Percentiles rank a stretch among this genome's conserved stretches.
phyloP scores from a whole-genome alignment of 2,888 invertebrate species.

The Dasypogon diadema region DNA sequence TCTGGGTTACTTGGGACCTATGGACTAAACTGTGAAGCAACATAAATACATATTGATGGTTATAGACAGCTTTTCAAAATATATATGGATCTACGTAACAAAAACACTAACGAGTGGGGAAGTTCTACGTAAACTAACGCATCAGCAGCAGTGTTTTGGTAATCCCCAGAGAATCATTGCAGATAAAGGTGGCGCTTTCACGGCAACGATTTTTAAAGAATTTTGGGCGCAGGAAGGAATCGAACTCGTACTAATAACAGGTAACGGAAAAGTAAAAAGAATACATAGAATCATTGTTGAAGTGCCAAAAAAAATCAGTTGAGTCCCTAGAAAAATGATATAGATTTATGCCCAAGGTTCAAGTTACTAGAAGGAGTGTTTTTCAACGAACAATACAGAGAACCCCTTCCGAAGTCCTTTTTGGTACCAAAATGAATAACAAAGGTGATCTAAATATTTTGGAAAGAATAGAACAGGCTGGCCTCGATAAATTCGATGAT shows the following conservation, averaged over 20 bases:
- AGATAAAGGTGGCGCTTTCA: slow-evolving; percentile 50
- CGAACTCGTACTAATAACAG: slow-evolving; percentile 10
- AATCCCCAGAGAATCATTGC: slow-evolving; percentile 52
- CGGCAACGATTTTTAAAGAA: slow-evolving; percentile 29
- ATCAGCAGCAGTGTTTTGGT: too few species aligned
- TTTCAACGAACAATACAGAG: background rate
- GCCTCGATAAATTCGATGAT: background rate
- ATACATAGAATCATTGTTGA: background rate
- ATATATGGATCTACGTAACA: slow-evolving; percentile 56
- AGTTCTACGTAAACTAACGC: too few species aligned
- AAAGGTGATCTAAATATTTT: background rate
- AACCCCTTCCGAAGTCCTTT: background rate
- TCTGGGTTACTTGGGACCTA: slow-evolving; percentile 62
- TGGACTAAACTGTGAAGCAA: slow-evolving; percentile 60
- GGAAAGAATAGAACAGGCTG: background rate
- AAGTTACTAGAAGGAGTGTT: background rate
- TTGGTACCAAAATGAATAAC: background rate
- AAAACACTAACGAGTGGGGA: too few species aligned
- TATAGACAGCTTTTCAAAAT: slow-evolving; percentile 62
- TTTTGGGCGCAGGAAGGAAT: slow-evolving; percentile 35
- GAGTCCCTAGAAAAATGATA: too few species aligned
- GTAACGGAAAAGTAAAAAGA: background rate
- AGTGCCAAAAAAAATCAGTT: too few species aligned
- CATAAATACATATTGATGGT: slow-evolving; percentile 61
- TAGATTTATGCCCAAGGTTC: too few species aligned